Base-by-base conservation (phyloP, 2,113 vertebrate species). In the Oriolus oriolus region DNA sequence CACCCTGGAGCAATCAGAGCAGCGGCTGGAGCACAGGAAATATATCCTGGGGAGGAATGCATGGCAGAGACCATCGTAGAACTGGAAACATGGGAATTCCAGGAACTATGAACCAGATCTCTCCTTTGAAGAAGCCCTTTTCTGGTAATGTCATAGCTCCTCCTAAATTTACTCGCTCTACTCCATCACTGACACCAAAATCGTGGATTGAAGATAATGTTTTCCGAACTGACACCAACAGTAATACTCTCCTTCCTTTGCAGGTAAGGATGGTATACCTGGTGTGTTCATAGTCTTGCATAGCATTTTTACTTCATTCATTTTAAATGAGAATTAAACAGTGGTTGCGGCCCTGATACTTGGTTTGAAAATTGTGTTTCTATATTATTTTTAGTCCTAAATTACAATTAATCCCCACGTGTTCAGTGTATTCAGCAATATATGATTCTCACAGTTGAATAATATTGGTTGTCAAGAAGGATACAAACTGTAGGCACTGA, bases 221-320 rank as follows among this genome's bases (percentile, higher is more conserved):
- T 97, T 99, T 99, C 97, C 98, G 99, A 97, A 99, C 99, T 56
- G 99, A 99, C 98, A 98, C 98, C 98, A 99, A 99, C 98, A 99
- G 99, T 98, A 99, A 99, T 97, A 98, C 99, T 76, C 98, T 99
- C 92, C 98, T 99, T 98, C 99, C 99, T 90, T 98, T 99, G 96
- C 99, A 99, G 99, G 99, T 99, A 98, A 98, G 98, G 96, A 89
- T 97, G 96, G 90, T 96, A 76, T 97, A 96, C 84, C 63, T 70
- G 45, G 23, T 84, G 54, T 88, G n/a, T 85, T 86, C 49, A 22
- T 74, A 53, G 41, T 49, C 31, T 70, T 49, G 22, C 23, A 3
- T 68, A 84, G 54, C 7, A 11, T 86, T 94, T 76, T 64, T 44
- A 8, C 28, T 13, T 73, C 3, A 6, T 74, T 82, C 2, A 7